Evolutionary conservation across 1,140 invertebrate genomes (phyloP), one percentile per base, ranked within the genome.

Genomic region (Andricus grossulariae): DNA sequence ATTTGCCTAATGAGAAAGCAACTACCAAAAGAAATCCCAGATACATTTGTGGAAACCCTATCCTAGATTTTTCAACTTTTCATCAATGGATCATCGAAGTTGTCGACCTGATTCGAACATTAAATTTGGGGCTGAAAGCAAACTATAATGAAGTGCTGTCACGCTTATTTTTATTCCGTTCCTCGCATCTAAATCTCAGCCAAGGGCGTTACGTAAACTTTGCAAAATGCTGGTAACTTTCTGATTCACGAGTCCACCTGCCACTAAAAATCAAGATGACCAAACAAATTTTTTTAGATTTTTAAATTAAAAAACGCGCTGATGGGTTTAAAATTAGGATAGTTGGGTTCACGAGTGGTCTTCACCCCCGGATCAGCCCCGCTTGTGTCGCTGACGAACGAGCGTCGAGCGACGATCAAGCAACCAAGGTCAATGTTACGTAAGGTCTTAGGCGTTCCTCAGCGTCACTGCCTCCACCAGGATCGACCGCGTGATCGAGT

Each of bases 391-490:
- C 79, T 84, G 87, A 85, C 83, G 83, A 83, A 82, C 72, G 76
- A 72, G 71, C 84, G 86, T 88, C 86, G 75, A 86, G 76, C 77
- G 78, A 85, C 71, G 82, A 88, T 88, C 86, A 74, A 85, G 76
- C 77, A 78, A 84, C 72, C 82, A 88, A 88, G 87, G 88, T 89
- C 88, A 89, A 88, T 88, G 88, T 89, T 89, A 87, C 78, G 82
- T 89, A 89, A 89, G 83, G 72, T 82, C 74, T 81, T 57, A 71
- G 71, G 76, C 39, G 71, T 52, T 82, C 74, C 80, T 57, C 72
- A 72, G 76, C 54, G 71, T 57, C 50, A 39, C 18, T 32, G 57
- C 21, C 57, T 66, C 25, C 57, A 32, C 39, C 39, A 45, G 39
- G 32, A 66, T 10, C 25, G 2, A 45, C 25, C 25, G n/a, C 52